Evolutionary conservation across 2,888 invertebrate genomes (phyloP), one percentile per base, ranked within the genome.

Genomic region (Andrena dorsata): DNA sequence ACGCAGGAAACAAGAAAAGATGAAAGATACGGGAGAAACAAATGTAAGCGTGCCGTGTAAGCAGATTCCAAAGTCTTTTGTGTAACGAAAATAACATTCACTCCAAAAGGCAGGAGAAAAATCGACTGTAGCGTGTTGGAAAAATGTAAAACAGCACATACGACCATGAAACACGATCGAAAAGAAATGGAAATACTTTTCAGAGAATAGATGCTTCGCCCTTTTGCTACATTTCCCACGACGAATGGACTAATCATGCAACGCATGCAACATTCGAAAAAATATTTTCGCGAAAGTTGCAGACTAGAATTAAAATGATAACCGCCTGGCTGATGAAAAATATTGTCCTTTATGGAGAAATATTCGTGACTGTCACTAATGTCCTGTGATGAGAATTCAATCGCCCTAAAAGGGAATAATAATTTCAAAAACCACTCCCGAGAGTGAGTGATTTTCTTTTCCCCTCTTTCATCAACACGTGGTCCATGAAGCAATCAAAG

Each of bases 281-380:
- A 58, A 26, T 23, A 23, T 4, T 20, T 8, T 23, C 20, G 41
- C 30, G 8, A 13, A 13, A 23, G 71, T 13, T n/a, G 58, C 13
- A 2, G 53, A 20, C 61, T 20, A 41, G 23, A 32, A 32, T 28
- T 61, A 26, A 53, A 77, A 61, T 41, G 53, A 30, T 47, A 68
- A 20, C 49, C 10, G 16, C 26, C 56, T 23, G 30, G 8, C 28
- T 53, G 28, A 41, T 10, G 26, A 49, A 41, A 69, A 63, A 69
- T 75, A 69, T 75, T 75, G 30, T 66, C 13, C 26, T 63, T 56
- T 28, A 32, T 23, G 10, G 26, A 66, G 13, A 76, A 77, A 80
- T 76, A 71, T 66, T 76, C 72, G 71, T 16, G 4, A 28, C 6
- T 26, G 8, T 8, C 51, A 49, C n/a, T 72, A 60, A 8, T 63